Percentiles rank a stretch among this genome's conserved stretches.
Conservation (phyloP, 2,888 invertebrate species). For the Athripsodes cinereus region DNA sequence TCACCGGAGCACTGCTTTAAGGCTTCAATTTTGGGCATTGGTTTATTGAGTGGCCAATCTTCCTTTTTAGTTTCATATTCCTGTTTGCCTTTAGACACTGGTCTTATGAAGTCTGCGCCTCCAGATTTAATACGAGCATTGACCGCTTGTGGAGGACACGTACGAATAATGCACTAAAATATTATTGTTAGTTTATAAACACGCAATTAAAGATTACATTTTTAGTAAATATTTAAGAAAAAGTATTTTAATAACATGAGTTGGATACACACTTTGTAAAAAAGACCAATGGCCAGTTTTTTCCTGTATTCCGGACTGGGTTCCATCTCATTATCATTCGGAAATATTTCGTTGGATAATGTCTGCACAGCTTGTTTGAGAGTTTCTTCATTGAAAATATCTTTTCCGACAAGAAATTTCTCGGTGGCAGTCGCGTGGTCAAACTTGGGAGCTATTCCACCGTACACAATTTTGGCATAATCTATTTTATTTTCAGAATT, state of each 20-base stretch:
- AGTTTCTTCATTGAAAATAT: slow-evolving; percentile 40
- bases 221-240: no score
- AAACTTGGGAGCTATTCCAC: slow-evolving; percentile 54
- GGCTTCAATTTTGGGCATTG: slow-evolving; percentile 61
- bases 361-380: slow-evolving; percentile 46
- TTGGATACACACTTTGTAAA: slow-evolving; percentile 66
- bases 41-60: slow-evolving; percentile 62
- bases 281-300: slow-evolving; percentile 62
- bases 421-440: slow-evolving; percentile 56
- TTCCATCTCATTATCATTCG: slow-evolving; percentile 62
- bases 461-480: slow-evolving; percentile 55
- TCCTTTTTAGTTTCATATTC: slow-evolving; percentile 55
- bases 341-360: slow-evolving; percentile 55
- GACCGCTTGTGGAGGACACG: slow-evolving; percentile 40
- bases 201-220: no score
- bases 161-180: slow-evolving; percentile 50
- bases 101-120: slow-evolving; percentile 45
- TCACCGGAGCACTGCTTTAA: slow-evolving; percentile 60
- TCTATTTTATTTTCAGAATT: slow-evolving; percentile 37
- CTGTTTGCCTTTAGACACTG: slow-evolving; percentile 56
- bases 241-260: no score
- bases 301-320: slow-evolving; percentile 64
- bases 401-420: slow-evolving; percentile 39
- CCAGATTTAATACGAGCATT: slow-evolving; percentile 52
- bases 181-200: no score